Evolutionary conservation across 2,113 vertebrate genomes (phyloP).

Genomic region (Percina caprodes): DNA sequence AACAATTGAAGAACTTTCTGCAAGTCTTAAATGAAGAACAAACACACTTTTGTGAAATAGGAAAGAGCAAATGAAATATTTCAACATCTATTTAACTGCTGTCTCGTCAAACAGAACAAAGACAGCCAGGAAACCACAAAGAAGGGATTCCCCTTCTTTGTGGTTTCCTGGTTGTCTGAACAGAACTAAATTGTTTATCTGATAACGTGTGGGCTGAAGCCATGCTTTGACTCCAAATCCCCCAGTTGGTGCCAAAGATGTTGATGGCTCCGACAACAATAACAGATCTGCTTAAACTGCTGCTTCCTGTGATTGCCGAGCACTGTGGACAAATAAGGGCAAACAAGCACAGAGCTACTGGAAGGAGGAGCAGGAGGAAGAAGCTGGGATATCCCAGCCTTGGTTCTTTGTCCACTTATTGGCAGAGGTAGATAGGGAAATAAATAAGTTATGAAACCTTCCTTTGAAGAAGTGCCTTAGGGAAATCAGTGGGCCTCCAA

Average conservation of each 20-base stretch:
- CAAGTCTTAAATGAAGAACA: background rate
- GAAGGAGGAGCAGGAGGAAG: slow-evolving; percentile 55
- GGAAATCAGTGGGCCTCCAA: slow-evolving; percentile 26
- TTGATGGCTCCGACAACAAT: slow-evolving; percentile 71
- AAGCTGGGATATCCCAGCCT: slow-evolving; percentile 70
- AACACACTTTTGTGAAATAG: background rate
- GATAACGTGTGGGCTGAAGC: slow-evolving; percentile 40
- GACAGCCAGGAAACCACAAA: too few relatives aligned
- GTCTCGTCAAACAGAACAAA: slow-evolving; percentile 14
- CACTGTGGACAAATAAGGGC: slow-evolving; percentile 84
- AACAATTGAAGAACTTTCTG: background rate
- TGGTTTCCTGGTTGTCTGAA: slow-evolving; percentile 66
- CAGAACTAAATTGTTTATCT: slow-evolving; percentile 47
- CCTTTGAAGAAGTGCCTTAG: slow-evolving; percentile 54
- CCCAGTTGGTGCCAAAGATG: slow-evolving; percentile 58
- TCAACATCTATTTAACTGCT: background rate
- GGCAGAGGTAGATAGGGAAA: slow-evolving; percentile 40
- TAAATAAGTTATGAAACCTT: slow-evolving; percentile 60
- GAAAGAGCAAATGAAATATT: background rate
- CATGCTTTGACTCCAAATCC: slow-evolving; percentile 59
- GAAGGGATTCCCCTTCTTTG: slow-evolving; percentile 43
- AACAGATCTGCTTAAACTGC: slow-evolving; percentile 69
- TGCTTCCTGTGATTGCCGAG: slow-evolving; percentile 73
- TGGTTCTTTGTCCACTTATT: slow-evolving; percentile 70
- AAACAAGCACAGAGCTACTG: slow-evolving; percentile 50